These are phyloP conservation scores for Chesias legatella DNA, from an alignment of 2,888 invertebrate genomes.

Conservation along the genomic window DNA sequence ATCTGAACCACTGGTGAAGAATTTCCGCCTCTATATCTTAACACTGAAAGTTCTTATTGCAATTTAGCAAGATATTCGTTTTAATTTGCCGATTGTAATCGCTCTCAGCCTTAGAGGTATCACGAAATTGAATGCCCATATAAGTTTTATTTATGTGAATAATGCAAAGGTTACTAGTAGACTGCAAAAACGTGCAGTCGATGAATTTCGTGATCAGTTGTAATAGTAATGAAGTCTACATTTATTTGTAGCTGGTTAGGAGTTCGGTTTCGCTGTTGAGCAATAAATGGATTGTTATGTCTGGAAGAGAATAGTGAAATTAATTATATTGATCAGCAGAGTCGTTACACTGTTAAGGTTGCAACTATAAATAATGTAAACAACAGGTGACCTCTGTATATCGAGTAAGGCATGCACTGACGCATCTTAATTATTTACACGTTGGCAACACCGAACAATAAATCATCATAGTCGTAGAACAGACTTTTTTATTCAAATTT, in stretches of 20 bases:
- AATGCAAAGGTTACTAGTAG: too few relatives aligned
- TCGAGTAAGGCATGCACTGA: slow-evolving; percentile 26
- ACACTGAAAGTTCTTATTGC: slow-evolving; percentile 16
- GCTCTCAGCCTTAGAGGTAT: slow-evolving; percentile 2
- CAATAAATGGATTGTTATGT: too few relatives aligned
- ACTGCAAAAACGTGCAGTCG: too few relatives aligned
- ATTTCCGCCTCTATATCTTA: slow-evolving; percentile 6
- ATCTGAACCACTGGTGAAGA: slow-evolving; percentile 36
- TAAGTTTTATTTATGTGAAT: too few relatives aligned
- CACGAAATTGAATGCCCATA: slow-evolving; percentile 1
- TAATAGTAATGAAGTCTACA: too few relatives aligned
- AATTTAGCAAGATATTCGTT: slow-evolving; percentile 25
- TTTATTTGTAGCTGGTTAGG: too few relatives aligned
- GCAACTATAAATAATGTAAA: slow-evolving; percentile 36
- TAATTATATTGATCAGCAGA: neutral
- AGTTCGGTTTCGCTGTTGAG: too few relatives aligned
- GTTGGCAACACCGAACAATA: neutral
- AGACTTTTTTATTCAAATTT: too few relatives aligned
- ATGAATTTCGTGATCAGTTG: too few relatives aligned
- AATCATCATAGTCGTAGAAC: neutral
- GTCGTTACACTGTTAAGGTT: slow-evolving; percentile 33
- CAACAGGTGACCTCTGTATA: slow-evolving; percentile 51
- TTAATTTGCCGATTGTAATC: slow-evolving; percentile 11
- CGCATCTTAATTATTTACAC: slow-evolving; percentile 31
- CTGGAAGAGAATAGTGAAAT: too few relatives aligned